Evolutionary conservation across 1,140 invertebrate species (phyloP).

Genomic region (Pseudomyrmex gracilis): DNA sequence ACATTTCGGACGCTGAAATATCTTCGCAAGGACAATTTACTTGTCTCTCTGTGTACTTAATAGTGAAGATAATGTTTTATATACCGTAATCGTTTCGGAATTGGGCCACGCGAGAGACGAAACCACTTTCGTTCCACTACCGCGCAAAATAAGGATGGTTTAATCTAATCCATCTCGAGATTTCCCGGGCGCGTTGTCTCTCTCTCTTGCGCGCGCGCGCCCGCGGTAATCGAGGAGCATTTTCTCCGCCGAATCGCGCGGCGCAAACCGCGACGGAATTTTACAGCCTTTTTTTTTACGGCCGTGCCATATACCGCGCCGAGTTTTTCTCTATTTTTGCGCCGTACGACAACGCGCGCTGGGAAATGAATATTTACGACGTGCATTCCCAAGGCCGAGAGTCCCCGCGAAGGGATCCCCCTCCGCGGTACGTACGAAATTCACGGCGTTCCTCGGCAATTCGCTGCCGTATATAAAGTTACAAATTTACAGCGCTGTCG

Average conservation of each 20-base stretch:
- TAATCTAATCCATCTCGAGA: slow-evolving; percentile 20
- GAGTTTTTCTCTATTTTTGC: slow-evolving; percentile 13
- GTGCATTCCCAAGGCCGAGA: slow-evolving; percentile 12
- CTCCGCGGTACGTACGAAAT: slow-evolving; percentile 43
- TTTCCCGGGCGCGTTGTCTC: neutral
- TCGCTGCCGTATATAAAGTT: slow-evolving; percentile 61
- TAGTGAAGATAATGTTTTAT: slow-evolving; percentile 5
- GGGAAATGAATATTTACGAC: slow-evolving; percentile 69
- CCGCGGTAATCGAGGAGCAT: slow-evolving; percentile 8
- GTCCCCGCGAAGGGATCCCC: slow-evolving; percentile 15
- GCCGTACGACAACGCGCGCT: slow-evolving; percentile 22
- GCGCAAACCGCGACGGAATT: neutral
- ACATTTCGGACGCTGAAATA: neutral
- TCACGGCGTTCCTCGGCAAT: slow-evolving; percentile 49
- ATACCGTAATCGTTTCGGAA: neutral
- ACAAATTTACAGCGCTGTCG: slow-evolving; percentile 66
- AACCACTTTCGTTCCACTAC: neutral
- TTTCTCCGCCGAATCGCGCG: neutral
- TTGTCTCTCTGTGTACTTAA: neutral
- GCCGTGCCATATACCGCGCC: neutral
- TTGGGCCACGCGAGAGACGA: neutral
- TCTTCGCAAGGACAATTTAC: neutral
- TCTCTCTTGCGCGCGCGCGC: neutral
- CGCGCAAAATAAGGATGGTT: neutral
- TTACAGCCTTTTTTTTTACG: slow-evolving; percentile 64